Base-by-base conservation (phyloP, 2,888 invertebrate genomes). In the Calephelis perditalis region DNA sequence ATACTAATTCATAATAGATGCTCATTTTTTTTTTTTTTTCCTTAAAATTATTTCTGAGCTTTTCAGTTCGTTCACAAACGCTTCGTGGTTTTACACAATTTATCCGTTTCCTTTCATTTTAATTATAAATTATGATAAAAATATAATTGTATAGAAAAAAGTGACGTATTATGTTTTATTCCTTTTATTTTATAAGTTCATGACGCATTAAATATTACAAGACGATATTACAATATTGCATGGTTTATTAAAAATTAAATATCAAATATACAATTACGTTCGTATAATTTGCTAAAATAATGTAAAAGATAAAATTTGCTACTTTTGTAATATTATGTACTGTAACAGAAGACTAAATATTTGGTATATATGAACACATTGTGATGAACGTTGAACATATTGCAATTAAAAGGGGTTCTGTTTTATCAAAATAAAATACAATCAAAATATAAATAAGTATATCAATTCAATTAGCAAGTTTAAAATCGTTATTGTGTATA, bases 321-420 rank as follows among this genome's bases (percentile, higher is more conserved):
- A 52, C 35, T 35, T 10, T 7, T 49, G 49, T 49, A 56, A 52
- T 47, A 58, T 54, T 55, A 57, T 26, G 56, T 61, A 61, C 35
- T 54, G 49, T 61, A 58, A 8, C 55, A 47, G 46, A 62, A 61
- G 58, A 63, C 59, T 37, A 57, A 77, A 77, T 81, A 84, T 87
- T 88, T 88, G 86, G 86, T 86, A 81, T 79, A 73, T 77, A 73
- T 85, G 86, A 87, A 88, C 86, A 86, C 86, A 87, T 84, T 84
- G 84, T 83, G 86, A 86, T 86, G 84, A 78, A 72, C 69, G 69
- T 71, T 70, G 64, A 65, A 61, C 62, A 57, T 60, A 62, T 26
- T 49, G n/a, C 26, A 59, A 26, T 15, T 47, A 57, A 40, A 55
- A 11, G 11, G 15, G 56, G 11, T 12, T 12, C 11, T 7, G 15